These are phyloP conservation scores for Montipora sp. DNA, from an alignment of 64 coral and sea anemone species.

Conservation along the genomic window DNA sequence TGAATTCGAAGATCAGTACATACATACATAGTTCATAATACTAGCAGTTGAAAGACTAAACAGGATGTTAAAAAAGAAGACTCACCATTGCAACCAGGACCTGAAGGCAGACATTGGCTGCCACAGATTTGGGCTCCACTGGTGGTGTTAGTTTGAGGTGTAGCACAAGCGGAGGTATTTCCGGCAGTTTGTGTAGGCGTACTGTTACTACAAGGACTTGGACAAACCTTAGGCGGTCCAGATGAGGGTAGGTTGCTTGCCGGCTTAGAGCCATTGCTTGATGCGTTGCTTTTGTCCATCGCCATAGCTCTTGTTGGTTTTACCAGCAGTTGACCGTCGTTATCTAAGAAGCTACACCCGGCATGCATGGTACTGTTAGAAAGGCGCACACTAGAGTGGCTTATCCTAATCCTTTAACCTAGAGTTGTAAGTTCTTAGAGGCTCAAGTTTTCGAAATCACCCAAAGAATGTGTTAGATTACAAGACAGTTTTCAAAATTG, in stretches of 20 bases:
- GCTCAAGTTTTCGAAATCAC: no score
- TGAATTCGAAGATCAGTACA: background rate
- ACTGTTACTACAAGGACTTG: background rate
- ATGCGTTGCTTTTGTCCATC: conserved; percentile 27
- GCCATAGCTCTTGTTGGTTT: background rate
- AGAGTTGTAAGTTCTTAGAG: no score
- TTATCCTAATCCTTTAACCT: no score
- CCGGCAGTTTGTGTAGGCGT: background rate
- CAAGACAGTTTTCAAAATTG: background rate
- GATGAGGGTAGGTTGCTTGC: background rate
- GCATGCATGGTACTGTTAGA: background rate
- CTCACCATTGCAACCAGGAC: conserved; percentile 8
- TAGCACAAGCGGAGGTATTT: background rate
- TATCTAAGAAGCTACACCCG: conserved; percentile 1
- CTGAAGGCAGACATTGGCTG: background rate
- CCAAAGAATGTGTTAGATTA: background rate
- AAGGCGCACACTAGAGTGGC: background rate
- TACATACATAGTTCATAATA: no score
- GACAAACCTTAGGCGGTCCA: background rate
- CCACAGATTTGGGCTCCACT: conserved; percentile 9
- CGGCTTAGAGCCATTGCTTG: conserved; percentile 6
- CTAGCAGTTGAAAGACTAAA: no score
- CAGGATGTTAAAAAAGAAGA: background rate
- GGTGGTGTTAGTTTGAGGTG: background rate
- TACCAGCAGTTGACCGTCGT: conserved; percentile 18